These are phyloP conservation scores for Bubo blakistoni DNA, from an alignment of 2,113 vertebrate species.

Conservation along the genomic window DNA sequence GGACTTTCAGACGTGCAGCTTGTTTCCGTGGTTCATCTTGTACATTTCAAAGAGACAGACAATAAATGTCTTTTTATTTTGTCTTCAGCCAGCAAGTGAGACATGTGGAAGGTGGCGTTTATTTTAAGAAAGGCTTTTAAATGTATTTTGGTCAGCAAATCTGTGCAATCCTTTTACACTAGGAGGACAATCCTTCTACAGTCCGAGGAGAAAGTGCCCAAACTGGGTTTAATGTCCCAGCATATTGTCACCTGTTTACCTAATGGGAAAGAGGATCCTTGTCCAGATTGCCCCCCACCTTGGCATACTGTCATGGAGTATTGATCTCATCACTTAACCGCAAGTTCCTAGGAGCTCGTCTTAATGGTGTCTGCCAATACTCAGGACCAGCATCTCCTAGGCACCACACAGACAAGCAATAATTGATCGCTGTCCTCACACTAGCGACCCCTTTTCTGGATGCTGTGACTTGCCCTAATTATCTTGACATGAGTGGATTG, in stretches of 20 bases:
- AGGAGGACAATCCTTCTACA: not conserved
- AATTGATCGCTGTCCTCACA: not conserved
- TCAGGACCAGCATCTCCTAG: not conserved
- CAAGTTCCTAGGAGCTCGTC: not conserved
- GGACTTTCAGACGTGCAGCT: not conserved
- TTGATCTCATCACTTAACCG: not conserved
- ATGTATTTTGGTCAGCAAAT: not conserved
- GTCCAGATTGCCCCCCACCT: not conserved
- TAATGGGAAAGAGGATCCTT: not conserved
- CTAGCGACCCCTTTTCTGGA: too few species aligned
- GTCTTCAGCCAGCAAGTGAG: not conserved
- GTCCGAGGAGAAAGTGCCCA: not conserved
- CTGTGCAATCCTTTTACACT: not conserved
- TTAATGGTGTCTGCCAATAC: not conserved
- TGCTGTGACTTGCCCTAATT: not conserved
- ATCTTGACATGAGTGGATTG: not conserved
- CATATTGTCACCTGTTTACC: not conserved
- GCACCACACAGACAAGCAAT: not conserved
- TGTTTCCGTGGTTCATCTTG: accelerated
- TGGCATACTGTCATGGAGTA: not conserved
- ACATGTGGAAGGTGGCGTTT: not conserved
- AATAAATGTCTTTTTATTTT: not conserved
- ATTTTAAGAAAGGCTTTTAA: not conserved
- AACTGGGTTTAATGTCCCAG: not conserved
- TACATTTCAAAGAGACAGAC: not conserved